Evolutionary conservation across 2,113 vertebrate genomes (phyloP), one percentile per base, ranked within the genome.

Genomic region (Eptesicus fuscus): DNA sequence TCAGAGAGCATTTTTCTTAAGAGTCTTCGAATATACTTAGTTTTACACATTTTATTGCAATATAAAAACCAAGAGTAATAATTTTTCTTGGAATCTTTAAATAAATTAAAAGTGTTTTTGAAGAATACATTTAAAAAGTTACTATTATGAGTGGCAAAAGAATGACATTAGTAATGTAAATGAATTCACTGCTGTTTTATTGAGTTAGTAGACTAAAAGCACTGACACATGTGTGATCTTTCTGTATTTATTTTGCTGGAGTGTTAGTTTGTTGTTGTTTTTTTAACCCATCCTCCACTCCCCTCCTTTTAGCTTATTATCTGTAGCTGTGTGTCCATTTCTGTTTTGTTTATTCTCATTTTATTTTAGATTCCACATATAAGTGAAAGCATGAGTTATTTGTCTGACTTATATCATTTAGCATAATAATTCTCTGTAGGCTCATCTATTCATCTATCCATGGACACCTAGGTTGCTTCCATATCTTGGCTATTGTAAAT

Each of bases 41-140:
- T 80, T 78, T 94, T 82, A 70, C 69, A n/a, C 16, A 63, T 83
- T 86, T 90, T 78, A 69, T 53, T 85, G 18, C 11, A 71, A 0
- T 73, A 9, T 87, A 20, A 92, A 92, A 22, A 56, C 20, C 70
- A 61, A 61, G 51, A 44, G 18, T 77, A 93, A 76, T 63, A 63
- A 65, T 70, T 79, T 86, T 82, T 8, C 59, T 70, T 95, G 40
- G 37, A 77, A 77, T 90, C 42, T 88, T 82, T 87, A 90, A 87
- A 76, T 92, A 76, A 76, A 32, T 70, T 44, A 32, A 86, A 82
- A 35, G 12, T 65, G 17, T 44, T 84, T 89, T 83, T 91, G 37
- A 90, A 76, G 86, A 88, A 83, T 88, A 37, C 44, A 23, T 83
- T 88, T 77, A 37, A 65, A 77, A 42, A 82, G 44, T 79, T 89